These are phyloP conservation scores for Microcebus griseorufus DNA, from an alignment of 2,113 vertebrate genomes.

Conservation along the genomic window DNA sequence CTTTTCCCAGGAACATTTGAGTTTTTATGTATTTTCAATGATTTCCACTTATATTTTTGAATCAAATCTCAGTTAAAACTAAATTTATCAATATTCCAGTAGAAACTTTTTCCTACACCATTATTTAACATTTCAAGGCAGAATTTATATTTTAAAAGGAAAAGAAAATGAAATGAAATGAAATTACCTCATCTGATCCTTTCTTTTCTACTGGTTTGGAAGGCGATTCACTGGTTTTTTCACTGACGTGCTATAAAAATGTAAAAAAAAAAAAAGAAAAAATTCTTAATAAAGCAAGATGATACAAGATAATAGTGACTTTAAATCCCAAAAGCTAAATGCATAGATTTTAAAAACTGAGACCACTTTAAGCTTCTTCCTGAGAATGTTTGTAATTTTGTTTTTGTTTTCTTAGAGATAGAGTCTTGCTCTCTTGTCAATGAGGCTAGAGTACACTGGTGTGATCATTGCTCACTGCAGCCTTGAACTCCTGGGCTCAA, in stretches of 20 bases:
- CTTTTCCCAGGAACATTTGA: neutral
- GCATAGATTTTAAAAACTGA: neutral
- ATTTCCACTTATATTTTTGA: slow-evolving; percentile 5
- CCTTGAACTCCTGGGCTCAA: too few relatives aligned
- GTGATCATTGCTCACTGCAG: too few relatives aligned
- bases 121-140: slow-evolving; percentile 22
- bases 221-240: slow-evolving; percentile 71
- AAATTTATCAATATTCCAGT: neutral
- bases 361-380: slow-evolving; percentile 29
- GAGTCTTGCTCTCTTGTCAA: too few relatives aligned
- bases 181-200: slow-evolving; percentile 80
- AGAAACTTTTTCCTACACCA: neutral
- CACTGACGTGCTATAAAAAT: slow-evolving; percentile 76
- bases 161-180: slow-evolving; percentile 16
- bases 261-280: slow-evolving; percentile 43
- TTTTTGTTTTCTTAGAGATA: too few relatives aligned
- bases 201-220: slow-evolving; percentile 77
- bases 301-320: neutral
- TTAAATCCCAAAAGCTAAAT: slow-evolving; percentile 21
- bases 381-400: slow-evolving; percentile 4
- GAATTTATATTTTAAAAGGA: slow-evolving; percentile 42
- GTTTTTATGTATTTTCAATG: neutral
- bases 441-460: too few relatives aligned
- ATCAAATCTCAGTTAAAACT: slow-evolving; percentile 22
- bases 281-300: slow-evolving; percentile 27